Evolutionary conservation across 1,140 invertebrate species (phyloP).

Genomic region (Cyclina sinensis): DNA sequence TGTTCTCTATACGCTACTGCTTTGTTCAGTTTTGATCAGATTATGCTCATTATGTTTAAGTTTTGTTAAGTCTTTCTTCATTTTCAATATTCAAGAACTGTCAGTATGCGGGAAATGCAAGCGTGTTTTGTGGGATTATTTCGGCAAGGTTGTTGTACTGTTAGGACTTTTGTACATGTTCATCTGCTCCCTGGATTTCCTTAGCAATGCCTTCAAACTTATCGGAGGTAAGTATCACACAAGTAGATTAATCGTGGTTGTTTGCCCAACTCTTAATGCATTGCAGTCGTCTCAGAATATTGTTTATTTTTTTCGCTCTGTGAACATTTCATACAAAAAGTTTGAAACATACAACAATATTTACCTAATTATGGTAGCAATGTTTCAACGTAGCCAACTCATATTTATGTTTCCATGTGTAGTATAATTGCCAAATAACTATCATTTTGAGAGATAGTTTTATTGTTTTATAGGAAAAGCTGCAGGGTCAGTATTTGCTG

Average conservation of each 20-base stretch:
- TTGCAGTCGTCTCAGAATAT: no score
- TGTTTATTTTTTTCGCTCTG: no score
- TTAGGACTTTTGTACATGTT: constrained; percentile 88
- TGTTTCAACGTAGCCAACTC: no score
- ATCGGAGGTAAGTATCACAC: constrained; percentile 86
- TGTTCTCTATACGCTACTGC: no score
- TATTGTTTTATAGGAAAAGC: constrained; percentile 69
- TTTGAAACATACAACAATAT: no score
- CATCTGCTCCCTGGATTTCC: constrained; percentile 88
- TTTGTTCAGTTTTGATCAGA: not conserved
- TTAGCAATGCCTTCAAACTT: constrained; percentile 88
- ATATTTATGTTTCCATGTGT: no score
- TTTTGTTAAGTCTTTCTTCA: not conserved
- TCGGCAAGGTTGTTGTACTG: constrained; percentile 82
- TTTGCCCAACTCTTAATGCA: no score
- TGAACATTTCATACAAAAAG: no score
- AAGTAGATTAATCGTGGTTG: no score
- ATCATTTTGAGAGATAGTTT: no score
- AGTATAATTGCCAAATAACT: no score
- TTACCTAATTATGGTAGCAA: no score
- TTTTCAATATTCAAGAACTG: constrained; percentile 29
- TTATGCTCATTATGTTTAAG: not conserved
- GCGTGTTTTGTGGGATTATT: constrained; percentile 51
- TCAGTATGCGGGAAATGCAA: constrained; percentile 45
- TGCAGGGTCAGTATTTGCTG: constrained; percentile 73